Evolutionary conservation across 2,797 vertebrate genomes (phyloP), one percentile per base, ranked within the genome.

Genomic region (Falco columbarius): DNA sequence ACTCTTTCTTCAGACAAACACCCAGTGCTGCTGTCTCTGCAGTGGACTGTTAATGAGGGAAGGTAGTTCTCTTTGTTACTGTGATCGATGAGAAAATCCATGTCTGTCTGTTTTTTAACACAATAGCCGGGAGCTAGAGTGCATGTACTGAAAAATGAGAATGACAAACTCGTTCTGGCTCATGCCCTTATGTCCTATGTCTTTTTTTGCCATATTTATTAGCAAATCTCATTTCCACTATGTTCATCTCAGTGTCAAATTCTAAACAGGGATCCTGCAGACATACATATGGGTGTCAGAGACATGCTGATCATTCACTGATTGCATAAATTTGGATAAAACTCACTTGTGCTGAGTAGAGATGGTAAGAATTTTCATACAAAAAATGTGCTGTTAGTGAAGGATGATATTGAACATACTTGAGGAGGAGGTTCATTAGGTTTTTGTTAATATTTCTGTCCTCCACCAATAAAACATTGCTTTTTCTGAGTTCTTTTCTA

Each of bases 91-190:
- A 91, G 81, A 97, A 97, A 97, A 97, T 94, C 92, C 62, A 87
- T 97, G 94, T 96, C 94, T 96, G 95, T 97, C 93, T 93, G 81
- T 77, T 96, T 97, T 95, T 92, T 91, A 92, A 94, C 94, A 93
- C 93, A 95, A 92, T 94, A 90, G 96, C 94, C 26, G 32, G 89
- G 68, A 97, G 90, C 95, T 89, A 85, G 90, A 95, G 63, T 38
- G 67, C 1, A 0, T 80, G 76, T 70, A 88, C 55, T 94, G 96
- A 96, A 95, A 97, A 97, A 93, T 94, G 94, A 92, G 82, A 96
- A 75, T 97, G 97, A 97, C 96, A 96, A 94, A 97, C 92, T 90
- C 72, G 77, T 96, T 96, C 95, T 96, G 79, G 63, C 92, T 97
- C 82, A 70, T 97, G 97, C 84, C 86, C 93, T 97, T 96, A 79